These are phyloP conservation scores for Dicrostonyx torquatus DNA, from an alignment of 2,797 vertebrate species.

Conservation along the genomic window DNA sequence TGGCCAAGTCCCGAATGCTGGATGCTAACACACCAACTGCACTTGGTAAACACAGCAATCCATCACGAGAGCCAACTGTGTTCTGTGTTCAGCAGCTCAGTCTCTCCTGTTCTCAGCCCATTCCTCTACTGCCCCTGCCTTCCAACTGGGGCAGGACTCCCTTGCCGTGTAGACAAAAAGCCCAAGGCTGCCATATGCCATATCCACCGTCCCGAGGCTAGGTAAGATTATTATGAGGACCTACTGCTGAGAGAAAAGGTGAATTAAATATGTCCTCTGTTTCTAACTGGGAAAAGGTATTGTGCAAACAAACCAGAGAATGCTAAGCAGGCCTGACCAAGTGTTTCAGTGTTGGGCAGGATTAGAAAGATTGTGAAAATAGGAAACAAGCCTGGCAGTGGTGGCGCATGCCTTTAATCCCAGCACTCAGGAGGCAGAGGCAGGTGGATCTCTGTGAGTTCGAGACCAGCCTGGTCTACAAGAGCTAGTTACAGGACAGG, in stretches of 20 bases:
- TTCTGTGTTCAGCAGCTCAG: neutral
- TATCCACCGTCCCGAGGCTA: neutral
- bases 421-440: too few species aligned
- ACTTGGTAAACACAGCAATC: neutral
- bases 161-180: neutral
- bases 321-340: neutral
- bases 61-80: neutral
- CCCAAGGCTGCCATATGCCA: neutral
- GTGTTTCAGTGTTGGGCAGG: neutral
- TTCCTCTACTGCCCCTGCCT: neutral
- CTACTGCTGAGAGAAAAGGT: neutral
- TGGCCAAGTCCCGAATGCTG: neutral
- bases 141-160: neutral
- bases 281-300: neutral
- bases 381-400: too few species aligned
- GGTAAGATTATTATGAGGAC: neutral
- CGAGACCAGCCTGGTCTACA: too few species aligned
- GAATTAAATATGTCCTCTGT: neutral
- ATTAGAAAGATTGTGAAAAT: conserved; percentile 21
- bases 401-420: too few species aligned
- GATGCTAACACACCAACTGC: neutral
- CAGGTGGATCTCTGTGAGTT: too few species aligned
- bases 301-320: neutral
- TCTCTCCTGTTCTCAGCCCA: neutral
- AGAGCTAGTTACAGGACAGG: too few species aligned